Evolutionary conservation across 2,888 invertebrate species (phyloP).

Genomic region (Monoplex corrugatus): DNA sequence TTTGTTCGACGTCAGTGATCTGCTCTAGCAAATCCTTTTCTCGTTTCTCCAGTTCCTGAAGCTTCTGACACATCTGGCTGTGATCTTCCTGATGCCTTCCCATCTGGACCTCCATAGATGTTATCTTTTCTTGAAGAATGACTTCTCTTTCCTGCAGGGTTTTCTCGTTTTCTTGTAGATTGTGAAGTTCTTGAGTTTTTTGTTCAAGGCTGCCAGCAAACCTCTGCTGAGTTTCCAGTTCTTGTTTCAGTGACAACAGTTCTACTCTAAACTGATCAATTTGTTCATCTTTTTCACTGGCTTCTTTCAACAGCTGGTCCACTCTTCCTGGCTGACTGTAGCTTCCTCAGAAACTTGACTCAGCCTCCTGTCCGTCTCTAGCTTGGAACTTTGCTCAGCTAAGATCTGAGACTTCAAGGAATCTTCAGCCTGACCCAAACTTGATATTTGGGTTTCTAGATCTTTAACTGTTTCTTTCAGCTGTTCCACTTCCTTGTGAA

Average conservation of each 20-base stretch:
- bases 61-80: constrained; percentile 36
- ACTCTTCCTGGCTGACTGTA: background rate
- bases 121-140: background rate
- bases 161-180: background rate
- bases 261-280: background rate
- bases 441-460: constrained; percentile 57
- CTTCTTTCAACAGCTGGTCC: constrained; percentile 33
- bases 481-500: constrained; percentile 44
- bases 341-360: constrained; percentile 16
- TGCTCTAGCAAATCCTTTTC: constrained; percentile 57
- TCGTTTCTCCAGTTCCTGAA: constrained; percentile 27
- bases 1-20: constrained; percentile 56
- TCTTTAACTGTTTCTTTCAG: constrained; percentile 64
- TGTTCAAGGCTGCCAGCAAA: background rate
- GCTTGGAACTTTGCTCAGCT: constrained; percentile 39
- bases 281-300: constrained; percentile 42
- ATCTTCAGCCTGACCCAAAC: constrained; percentile 54
- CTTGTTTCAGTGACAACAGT: background rate
- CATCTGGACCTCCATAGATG: constrained; percentile 33
- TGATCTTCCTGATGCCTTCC: constrained; percentile 24
- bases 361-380: constrained; percentile 23
- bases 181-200: constrained; percentile 3
- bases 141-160: constrained; percentile 14
- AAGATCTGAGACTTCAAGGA: constrained; percentile 47
- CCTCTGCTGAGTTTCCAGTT: constrained; percentile 11